Conservation (phyloP, 1,140 invertebrate species). For the Sweltsa coloradensis region DNA sequence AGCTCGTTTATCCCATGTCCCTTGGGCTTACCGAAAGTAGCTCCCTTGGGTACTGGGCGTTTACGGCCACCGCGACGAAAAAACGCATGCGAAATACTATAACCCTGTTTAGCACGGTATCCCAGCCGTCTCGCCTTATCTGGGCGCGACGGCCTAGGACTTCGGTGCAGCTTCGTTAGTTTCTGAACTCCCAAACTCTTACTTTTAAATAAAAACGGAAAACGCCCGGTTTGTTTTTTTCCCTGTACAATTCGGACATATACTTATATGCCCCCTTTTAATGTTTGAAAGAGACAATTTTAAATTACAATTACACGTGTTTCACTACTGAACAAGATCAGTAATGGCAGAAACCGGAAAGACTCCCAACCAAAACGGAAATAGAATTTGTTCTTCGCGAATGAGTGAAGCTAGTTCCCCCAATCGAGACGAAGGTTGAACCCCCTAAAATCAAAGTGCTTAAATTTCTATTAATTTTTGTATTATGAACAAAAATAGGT, state of each 20-base stretch:
- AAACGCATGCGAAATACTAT: slow-evolving; percentile 94
- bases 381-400: too few relatives aligned
- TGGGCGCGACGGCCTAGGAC: slow-evolving; percentile 89
- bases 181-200: slow-evolving; percentile 97
- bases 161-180: slow-evolving; percentile 86
- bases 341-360: too few relatives aligned
- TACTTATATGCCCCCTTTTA: slow-evolving; percentile 99
- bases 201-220: slow-evolving; percentile 87
- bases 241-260: slow-evolving; percentile 96
- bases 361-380: too few relatives aligned
- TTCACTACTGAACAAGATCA: too few relatives aligned
- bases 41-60: slow-evolving; percentile 95
- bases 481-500: too few relatives aligned
- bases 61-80: slow-evolving; percentile 97
- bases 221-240: slow-evolving; percentile 99
- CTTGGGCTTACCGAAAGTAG: slow-evolving; percentile 98
- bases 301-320: too few relatives aligned
- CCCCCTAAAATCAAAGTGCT: too few relatives aligned
- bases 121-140: slow-evolving; percentile 96
- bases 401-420: too few relatives aligned
- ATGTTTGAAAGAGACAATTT: too few relatives aligned
- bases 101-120: slow-evolving; percentile 96
- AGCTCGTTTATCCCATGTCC: slow-evolving; percentile 97
- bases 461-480: too few relatives aligned
- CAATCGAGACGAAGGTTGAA: too few relatives aligned